Conservation (phyloP, 2,888 invertebrate species). For the Baccha elongata region DNA sequence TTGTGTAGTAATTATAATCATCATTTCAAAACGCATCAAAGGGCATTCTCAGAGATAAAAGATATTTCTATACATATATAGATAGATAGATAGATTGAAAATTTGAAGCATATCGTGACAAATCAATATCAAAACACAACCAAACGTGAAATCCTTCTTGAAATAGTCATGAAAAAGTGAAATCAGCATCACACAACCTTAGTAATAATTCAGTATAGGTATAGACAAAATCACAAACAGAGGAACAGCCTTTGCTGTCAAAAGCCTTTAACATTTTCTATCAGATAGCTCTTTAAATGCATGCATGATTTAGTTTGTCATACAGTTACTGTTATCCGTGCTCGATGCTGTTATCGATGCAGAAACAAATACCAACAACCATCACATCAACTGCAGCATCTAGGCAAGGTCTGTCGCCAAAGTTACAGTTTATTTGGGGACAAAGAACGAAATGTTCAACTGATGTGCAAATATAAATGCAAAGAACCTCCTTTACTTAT, state of each 20-base stretch:
- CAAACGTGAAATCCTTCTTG: conserved; percentile 22
- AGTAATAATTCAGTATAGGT: neutral
- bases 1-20: conserved; percentile 26
- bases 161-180: conserved; percentile 14
- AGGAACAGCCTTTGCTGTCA: conserved; percentile 2
- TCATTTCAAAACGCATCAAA: conserved; percentile 23
- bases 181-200: neutral
- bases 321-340: conserved; percentile 11
- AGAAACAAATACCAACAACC: conserved; percentile 22
- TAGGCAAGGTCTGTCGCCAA: conserved; percentile 13
- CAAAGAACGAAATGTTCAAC: conserved; percentile 39
- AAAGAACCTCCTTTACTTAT: conserved; percentile 3
- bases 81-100: neutral
- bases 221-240: conserved; percentile 1
- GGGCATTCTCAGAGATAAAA: conserved; percentile 10
- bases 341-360: conserved; percentile 1
- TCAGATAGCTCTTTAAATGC: conserved; percentile 35
- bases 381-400: conserved; percentile 5
- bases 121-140: conserved; percentile 38
- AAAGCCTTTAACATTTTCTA: conserved; percentile 29
- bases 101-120: conserved; percentile 24
- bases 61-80: neutral
- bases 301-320: conserved; percentile 49
- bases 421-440: neutral
- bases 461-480: conserved; percentile 4